Conservation (phyloP, 2,888 invertebrate genomes). For the Brenthis daphne region DNA sequence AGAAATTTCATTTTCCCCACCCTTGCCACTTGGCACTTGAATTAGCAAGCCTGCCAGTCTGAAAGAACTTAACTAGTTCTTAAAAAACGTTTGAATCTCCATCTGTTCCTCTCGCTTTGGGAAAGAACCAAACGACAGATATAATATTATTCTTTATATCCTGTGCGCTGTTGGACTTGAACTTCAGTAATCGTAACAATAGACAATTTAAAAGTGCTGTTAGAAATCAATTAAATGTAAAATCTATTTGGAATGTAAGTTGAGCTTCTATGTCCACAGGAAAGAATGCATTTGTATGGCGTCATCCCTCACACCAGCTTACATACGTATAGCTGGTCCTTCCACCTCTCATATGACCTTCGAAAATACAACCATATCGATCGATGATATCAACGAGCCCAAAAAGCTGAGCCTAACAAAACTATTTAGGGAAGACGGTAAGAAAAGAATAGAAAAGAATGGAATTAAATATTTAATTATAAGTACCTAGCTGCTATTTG, state of each 20-base stretch:
- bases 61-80: too few relatives aligned
- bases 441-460: constrained; percentile 24
- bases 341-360: constrained; percentile 78
- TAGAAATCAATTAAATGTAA: too few relatives aligned
- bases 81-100: too few relatives aligned
- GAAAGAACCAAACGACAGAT: too few relatives aligned
- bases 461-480: constrained; percentile 7
- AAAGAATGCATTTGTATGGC: constrained; percentile 85
- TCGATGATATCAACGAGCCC: constrained; percentile 47
- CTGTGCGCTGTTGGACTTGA: too few relatives aligned
- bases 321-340: constrained; percentile 87
- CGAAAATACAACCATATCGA: constrained; percentile 61
- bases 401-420: constrained; percentile 35
- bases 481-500: not conserved
- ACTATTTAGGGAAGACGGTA: constrained; percentile 35
- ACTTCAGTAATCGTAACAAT: too few relatives aligned
- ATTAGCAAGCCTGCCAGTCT: not conserved
- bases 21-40: not conserved
- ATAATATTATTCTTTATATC: too few relatives aligned
- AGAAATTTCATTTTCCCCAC: too few relatives aligned
- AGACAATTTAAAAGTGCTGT: too few relatives aligned
- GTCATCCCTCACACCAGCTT: constrained; percentile 86
- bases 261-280: constrained; percentile 55
- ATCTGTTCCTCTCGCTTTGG: too few relatives aligned
- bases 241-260: not conserved